Evolutionary conservation across 2,888 invertebrate species (phyloP).

Genomic region (Teleogryllus oceanicus): DNA sequence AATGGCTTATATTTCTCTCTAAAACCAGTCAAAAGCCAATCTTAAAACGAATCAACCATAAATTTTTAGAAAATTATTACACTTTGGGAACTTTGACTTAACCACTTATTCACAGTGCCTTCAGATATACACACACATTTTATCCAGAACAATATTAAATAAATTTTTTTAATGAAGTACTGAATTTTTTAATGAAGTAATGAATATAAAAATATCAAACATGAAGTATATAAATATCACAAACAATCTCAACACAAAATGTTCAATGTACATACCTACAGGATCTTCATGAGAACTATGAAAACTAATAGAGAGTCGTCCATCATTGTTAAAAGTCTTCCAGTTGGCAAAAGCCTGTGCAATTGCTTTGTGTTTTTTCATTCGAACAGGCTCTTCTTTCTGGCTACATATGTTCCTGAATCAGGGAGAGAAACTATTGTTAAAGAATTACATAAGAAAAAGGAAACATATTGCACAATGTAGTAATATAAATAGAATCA

Average conservation of each 20-base stretch:
- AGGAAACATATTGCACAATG: too few species aligned
- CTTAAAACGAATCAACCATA: too few species aligned
- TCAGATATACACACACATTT: too few species aligned
- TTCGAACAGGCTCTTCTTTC: constrained; percentile 62
- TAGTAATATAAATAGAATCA: too few species aligned
- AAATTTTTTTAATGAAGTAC: too few species aligned
- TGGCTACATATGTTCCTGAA: constrained; percentile 62
- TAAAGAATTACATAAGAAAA: neutral
- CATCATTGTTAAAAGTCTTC: constrained; percentile 75
- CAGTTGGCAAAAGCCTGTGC: constrained; percentile 87
- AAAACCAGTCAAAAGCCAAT: too few species aligned
- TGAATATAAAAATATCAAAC: neutral
- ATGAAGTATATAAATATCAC: neutral
- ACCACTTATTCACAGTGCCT: too few species aligned
- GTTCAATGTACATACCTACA: constrained; percentile 53
- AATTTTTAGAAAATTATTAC: too few species aligned
- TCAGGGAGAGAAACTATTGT: constrained; percentile 4
- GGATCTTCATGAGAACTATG: constrained; percentile 88
- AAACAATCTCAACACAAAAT: neutral
- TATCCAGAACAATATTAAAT: too few species aligned
- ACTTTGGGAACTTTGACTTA: too few species aligned
- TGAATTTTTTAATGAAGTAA: too few species aligned
- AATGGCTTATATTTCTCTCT: too few species aligned
- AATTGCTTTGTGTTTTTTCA: constrained; percentile 85
- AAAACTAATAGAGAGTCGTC: constrained; percentile 81